Evolutionary conservation across 2,797 vertebrate species (phyloP).

Genomic region (Pseudomugil tenellus): DNA sequence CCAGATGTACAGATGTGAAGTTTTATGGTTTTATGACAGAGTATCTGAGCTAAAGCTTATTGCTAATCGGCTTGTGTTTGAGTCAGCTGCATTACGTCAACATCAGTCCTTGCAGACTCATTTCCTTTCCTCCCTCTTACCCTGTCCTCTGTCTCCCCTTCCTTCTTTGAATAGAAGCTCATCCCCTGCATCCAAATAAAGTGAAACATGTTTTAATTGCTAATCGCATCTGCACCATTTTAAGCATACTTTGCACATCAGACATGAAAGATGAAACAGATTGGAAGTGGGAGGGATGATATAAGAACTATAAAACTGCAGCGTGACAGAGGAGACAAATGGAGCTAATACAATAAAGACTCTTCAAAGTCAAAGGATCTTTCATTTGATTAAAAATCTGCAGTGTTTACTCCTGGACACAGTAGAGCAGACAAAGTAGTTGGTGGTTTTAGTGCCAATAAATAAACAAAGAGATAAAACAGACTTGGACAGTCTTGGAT

Average conservation of each 20-base stretch:
- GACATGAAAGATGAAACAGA: conserved; percentile 12
- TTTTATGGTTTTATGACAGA: conserved; percentile 19
- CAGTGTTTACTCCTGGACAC: conserved; percentile 6
- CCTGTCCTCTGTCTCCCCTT: conserved; percentile 31
- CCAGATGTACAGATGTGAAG: conserved; percentile 37
- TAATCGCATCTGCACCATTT: conserved; percentile 34
- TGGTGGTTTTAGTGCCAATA: conserved; percentile 32
- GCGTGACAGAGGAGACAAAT: conserved; percentile 31
- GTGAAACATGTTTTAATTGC: conserved; percentile 37
- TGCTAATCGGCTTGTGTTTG: conserved; percentile 58
- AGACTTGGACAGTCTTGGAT: conserved; percentile 17
- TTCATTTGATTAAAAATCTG: conserved; percentile 26
- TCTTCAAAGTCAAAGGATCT: conserved; percentile 27
- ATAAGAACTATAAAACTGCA: conserved; percentile 25
- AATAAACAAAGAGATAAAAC: conserved; percentile 44
- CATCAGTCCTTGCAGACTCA: conserved; percentile 37
- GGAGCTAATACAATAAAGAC: conserved; percentile 23
- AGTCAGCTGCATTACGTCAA: conserved; percentile 59
- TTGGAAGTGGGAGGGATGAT: conserved; percentile 17
- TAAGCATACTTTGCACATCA: conserved; percentile 29
- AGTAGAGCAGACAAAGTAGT: not conserved
- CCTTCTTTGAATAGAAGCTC: conserved; percentile 19
- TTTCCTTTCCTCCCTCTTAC: conserved; percentile 27
- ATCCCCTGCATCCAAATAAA: conserved; percentile 50
- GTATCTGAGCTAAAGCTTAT: conserved; percentile 40